Evolutionary conservation across 2,113 vertebrate genomes (phyloP), one percentile per base, ranked within the genome.

Genomic region (Scomber scombrus): DNA sequence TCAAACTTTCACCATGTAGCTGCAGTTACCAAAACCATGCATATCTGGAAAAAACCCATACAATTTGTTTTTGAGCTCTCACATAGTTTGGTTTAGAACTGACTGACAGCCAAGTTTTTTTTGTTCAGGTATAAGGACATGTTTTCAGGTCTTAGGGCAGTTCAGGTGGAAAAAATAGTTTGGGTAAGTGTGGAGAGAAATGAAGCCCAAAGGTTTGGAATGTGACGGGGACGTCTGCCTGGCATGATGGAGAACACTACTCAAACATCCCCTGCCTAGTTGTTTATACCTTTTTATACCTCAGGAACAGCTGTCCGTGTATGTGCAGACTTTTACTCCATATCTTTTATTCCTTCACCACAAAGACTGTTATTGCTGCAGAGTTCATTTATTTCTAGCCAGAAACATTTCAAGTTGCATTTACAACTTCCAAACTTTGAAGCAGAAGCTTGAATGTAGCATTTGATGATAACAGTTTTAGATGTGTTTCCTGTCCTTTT

Each of bases 231-330:
- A 51, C 8, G 40, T 49, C 43, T 51, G 26, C 57, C 13, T 70
- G 64, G 46, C 62, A 43, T 18, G 14, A 8, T 12, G 31, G 63
- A n/a, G 64, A 64, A 46, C 46, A 16, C 16, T 7, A 2, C n/a
- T 75, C 1, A 57, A 81, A 72, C 46, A 50, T 43, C 45, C 29
- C 71, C 66, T 29, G 29, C 34, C 70, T 55, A 16, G 47, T 60
- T 71, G n/a, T 65, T 78, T 56, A 1, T 19, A n/a, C 3, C 2
- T 18, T 45, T 61, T 71, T 31, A 74, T 26, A 71, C 26, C 16
- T 5, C 31, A 12, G 64, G 3, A 50, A 63, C 64, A 71, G 21
- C 54, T 34, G n/a, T 16, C 3, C 8, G 31, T 21, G 57, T 15
- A 0, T 47, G 23, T n/a, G 52, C 16, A 67, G 54, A 31, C 67